Percentiles rank a stretch among this genome's conserved stretches.
phyloP scores from a whole-genome alignment of 2,797 vertebrate genomes.

The Discoglossus pictus region DNA sequence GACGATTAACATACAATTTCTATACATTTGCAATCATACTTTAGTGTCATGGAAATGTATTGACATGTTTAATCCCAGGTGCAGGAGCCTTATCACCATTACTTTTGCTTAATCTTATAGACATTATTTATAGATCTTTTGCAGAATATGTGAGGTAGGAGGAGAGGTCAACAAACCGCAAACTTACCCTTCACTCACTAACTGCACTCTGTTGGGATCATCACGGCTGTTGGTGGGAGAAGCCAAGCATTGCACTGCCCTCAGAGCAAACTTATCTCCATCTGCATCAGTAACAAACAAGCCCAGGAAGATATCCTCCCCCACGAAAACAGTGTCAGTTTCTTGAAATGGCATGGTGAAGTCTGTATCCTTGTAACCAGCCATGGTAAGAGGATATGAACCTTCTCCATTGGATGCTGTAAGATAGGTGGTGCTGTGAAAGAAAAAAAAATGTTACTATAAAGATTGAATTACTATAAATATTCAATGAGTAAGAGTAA shows the following conservation, averaged over 20 bases:
- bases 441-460: background rate
- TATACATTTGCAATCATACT: too few relatives aligned
- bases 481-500: too few relatives aligned
- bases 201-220: background rate
- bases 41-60: too few relatives aligned
- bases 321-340: background rate
- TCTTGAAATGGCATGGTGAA: background rate
- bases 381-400: background rate
- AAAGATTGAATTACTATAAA: too few relatives aligned
- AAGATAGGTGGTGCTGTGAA: background rate
- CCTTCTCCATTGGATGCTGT: background rate
- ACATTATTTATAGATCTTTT: too few relatives aligned
- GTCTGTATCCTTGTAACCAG: background rate
- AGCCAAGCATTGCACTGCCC: background rate
- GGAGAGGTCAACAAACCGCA: too few relatives aligned
- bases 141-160: too few relatives aligned
- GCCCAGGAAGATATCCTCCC: slow-evolving; percentile 1
- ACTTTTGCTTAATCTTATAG: too few relatives aligned
- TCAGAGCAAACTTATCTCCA: background rate
- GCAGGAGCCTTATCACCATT: too few relatives aligned
- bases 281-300: background rate
- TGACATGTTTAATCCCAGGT: too few relatives aligned
- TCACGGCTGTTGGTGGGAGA: background rate
- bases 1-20: too few relatives aligned
- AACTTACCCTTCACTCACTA: slow-evolving; percentile 14